Conservation (phyloP, 2,888 invertebrate genomes). For the Phanerotoma sp. region DNA sequence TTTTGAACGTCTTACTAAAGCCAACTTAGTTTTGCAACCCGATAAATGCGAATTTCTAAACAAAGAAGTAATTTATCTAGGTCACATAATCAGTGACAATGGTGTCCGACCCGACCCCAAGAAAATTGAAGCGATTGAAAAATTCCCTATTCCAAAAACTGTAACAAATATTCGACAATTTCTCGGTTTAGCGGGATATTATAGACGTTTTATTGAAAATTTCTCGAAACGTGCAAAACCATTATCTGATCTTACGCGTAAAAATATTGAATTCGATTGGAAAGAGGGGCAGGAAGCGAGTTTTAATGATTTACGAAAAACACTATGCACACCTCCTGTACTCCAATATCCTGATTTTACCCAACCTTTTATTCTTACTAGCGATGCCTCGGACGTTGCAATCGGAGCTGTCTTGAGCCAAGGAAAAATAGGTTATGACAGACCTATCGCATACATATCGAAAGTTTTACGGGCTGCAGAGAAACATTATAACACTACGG, state of each 20-base stretch:
- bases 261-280: neutral
- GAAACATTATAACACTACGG: neutral
- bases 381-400: neutral
- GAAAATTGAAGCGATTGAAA: too few species aligned
- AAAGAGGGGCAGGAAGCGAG: neutral
- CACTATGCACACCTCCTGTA: neutral
- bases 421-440: too few species aligned
- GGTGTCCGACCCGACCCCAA: too few species aligned
- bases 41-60: too few species aligned
- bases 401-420: neutral
- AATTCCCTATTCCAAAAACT: slow-evolving; percentile 22
- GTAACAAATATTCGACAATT: slow-evolving; percentile 30
- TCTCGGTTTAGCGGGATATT: neutral
- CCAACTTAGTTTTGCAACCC: slow-evolving; percentile 13
- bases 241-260: neutral
- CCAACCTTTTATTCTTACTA: neutral
- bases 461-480: neutral
- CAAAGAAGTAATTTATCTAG: slow-evolving; percentile 35
- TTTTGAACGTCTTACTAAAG: neutral
- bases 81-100: slow-evolving; percentile 39
- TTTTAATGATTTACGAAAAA: neutral
- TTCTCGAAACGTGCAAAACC: neutral
- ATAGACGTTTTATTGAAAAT: neutral
- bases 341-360: neutral
- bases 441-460: neutral